Evolutionary conservation across 2,888 invertebrate genomes (phyloP), one percentile per base, ranked within the genome.

Genomic region (Ferrisia virgata): DNA sequence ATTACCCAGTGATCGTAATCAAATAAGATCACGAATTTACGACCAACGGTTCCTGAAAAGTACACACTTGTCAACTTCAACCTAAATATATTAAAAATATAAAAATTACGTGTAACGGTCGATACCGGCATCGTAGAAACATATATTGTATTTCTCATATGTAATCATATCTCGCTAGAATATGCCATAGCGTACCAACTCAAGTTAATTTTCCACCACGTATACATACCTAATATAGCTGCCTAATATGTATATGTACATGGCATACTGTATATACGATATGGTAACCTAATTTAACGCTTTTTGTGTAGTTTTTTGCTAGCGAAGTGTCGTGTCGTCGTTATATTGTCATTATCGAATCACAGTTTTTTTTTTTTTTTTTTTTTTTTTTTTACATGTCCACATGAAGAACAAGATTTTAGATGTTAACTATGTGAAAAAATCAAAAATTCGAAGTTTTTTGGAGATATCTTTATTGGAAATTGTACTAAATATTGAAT

Each of bases 11-110:
- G 72, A 76, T 76, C 18, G 33, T 76, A 76, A 76, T 76, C 72
- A 36, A 76, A 76, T 76, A 33, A 76, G 72, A 76, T 76, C 72
- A 76, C 72, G 72, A 69, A 76, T 76, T 18, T 28, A 64, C 64
- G 64, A 64, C 64, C 72, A 76, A 76, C 72, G 72, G 72, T 76
- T 76, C 36, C 72, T 64, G 28, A 64, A 64, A 64, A 64, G 64
- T 28, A 64, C 64, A 64, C 64, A 69, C 18, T 15, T 69, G 69
- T 69, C 69, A 69, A 69, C 69, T 15, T 69, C 69, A 69, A 31
- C 69, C 69, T 69, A 69, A 69, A 69, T 69, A 69, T 69, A 69
- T 69, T 28, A 31, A 69, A n/a, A 53, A 53, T 53, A 69, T 31
- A 69, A 69, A 69, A 69, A 69, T 69, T 69, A 69, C 69, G 28